phyloP scores from a whole-genome alignment of 1,140 invertebrate species.

The Lerema accius region DNA sequence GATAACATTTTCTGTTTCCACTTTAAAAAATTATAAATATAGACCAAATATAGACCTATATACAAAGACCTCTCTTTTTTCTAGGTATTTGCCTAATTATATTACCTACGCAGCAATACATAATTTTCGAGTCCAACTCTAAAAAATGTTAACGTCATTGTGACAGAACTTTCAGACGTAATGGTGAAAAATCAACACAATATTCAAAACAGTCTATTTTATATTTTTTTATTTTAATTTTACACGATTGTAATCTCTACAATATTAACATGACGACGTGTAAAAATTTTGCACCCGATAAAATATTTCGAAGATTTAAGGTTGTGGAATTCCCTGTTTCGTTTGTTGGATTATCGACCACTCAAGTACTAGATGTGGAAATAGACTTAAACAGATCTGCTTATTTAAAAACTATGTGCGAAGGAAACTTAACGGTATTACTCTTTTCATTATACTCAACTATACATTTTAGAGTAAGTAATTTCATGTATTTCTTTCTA shows the following conservation, averaged over 20 bases:
- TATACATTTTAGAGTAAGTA: no score
- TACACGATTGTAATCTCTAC: slow-evolving; percentile 10
- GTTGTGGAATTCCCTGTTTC: slow-evolving; percentile 68
- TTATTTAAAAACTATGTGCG: slow-evolving; percentile 65
- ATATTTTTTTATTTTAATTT: no score
- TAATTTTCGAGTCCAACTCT: no score
- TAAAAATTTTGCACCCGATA: slow-evolving; percentile 54
- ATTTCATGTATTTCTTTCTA: no score
- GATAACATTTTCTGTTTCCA: no score
- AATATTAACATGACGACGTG: slow-evolving; percentile 38
- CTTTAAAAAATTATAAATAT: neutral
- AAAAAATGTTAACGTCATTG: neutral
- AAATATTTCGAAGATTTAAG: slow-evolving; percentile 64
- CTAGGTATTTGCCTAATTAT: no score
- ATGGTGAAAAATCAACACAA: no score
- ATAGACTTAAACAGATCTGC: slow-evolving; percentile 56
- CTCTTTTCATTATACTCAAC: no score
- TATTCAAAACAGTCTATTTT: slow-evolving; percentile 12
- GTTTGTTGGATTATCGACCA: slow-evolving; percentile 62
- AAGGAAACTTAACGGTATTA: slow-evolving; percentile 61
- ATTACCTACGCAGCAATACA: no score
- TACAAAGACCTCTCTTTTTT: no score
- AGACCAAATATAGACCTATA: slow-evolving; percentile 13
- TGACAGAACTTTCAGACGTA: neutral
- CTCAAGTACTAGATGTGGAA: slow-evolving; percentile 54